Evolutionary conservation across 2,113 vertebrate genomes (phyloP), one percentile per base, ranked within the genome.

Genomic region (Sinocyclocheilus anshuiensis): DNA sequence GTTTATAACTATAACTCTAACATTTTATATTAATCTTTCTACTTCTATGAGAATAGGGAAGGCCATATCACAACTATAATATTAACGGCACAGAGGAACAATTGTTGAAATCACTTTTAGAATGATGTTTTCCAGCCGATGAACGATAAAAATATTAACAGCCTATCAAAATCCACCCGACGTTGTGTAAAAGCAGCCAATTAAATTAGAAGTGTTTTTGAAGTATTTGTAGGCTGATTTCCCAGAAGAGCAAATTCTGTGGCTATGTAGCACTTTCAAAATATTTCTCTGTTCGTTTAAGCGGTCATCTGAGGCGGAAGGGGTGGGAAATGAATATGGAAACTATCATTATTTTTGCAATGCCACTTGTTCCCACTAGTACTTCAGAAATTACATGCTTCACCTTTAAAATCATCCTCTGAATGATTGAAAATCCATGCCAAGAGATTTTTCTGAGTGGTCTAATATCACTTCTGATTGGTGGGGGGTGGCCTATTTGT

Each of bases 371-470:
- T 11, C 9, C 36, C 45, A 50, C 61, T 24, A 67, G 33, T 53
- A 50, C 81, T 83, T 53, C 29, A 55, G 26, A 83, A 83, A 83
- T 72, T 5, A 83, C 81, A 72, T 29, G 9, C 67, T 83, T 83
- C 67, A 55, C 48, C 65, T 39, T 72, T n/a, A 36, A 48, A 83
- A 55, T 83, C 26, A 83, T 13, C 18, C 7, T 50, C 24, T 74
- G 0, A 12, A 45, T 42, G 1, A 65, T 22, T n/a, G 13, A n/a
- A 39, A 65, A 26, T 67, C 26, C 6, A 81, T 83, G 48, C 48
- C 42, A 72, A 72, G 45, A 72, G 16, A 39, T 71, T 48, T 42
- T 42, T 42, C 42, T 45, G 42, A 10, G 3, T 48, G 45, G 45
- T 72, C 29, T 81, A 48, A 61, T 86, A 24, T 50, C 26, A 24